Conservation (phyloP, 2,888 invertebrate genomes). For the Phytoseiulus persimilis region DNA sequence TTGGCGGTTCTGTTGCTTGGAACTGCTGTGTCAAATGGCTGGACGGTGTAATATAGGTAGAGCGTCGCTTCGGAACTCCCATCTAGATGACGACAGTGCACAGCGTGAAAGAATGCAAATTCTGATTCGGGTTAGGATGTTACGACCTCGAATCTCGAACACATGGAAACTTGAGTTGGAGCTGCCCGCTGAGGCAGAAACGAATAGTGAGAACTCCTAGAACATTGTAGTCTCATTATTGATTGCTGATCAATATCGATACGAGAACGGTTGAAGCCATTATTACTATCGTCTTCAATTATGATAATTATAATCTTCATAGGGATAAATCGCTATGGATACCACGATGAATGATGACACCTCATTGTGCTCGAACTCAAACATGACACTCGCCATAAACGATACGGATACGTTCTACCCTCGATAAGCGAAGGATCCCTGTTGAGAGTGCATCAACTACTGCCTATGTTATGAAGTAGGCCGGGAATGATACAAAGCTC, state of each 20-base stretch:
- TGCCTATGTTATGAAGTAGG: neutral
- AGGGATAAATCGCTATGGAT: neutral
- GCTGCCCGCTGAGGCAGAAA: neutral
- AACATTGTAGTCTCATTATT: conserved; percentile 5
- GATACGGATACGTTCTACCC: neutral
- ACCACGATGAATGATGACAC: neutral
- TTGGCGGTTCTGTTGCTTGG: neutral
- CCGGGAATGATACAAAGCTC: neutral
- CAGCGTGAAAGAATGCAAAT: neutral
- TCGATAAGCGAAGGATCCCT: no score
- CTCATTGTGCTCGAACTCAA: neutral
- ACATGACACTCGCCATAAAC: neutral
- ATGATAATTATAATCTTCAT: neutral
- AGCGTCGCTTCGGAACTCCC: neutral
- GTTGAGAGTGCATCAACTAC: no score
- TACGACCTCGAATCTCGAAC: neutral
- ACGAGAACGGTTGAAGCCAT: neutral
- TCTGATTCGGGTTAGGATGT: neutral
- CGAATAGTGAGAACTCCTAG: neutral
- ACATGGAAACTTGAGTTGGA: neutral
- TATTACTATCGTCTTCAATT: neutral
- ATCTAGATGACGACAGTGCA: neutral
- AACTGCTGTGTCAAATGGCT: neutral
- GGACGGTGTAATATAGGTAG: neutral
- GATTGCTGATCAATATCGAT: neutral